A percentile compares a stretch with the other conserved stretches of the same genome.
Evolutionary conservation across 2,888 invertebrate genomes (phyloP).

Genomic region (Drosophila vallismaia): DNA sequence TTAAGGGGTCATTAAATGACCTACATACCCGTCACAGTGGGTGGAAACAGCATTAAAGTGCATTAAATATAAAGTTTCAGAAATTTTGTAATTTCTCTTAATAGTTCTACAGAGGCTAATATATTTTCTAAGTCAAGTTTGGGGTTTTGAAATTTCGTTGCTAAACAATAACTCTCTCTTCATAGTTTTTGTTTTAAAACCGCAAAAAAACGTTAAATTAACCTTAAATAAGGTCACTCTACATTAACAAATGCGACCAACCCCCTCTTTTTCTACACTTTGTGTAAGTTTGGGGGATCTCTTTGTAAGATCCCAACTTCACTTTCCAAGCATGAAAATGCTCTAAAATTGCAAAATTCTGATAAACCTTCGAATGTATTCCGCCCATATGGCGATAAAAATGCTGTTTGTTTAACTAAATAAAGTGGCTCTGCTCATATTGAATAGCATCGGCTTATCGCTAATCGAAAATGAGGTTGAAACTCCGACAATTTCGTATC

Average conservation of each 20-base stretch:
- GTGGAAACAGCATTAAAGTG: neutral
- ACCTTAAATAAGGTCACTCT: no score
- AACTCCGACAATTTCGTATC: slow-evolving; percentile 24
- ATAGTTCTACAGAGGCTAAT: neutral
- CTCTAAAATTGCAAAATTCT: slow-evolving; percentile 30
- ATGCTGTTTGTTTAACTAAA: slow-evolving; percentile 1
- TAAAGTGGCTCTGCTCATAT: slow-evolving; percentile 54
- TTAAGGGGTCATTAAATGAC: slow-evolving; percentile 49
- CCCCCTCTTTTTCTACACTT: no score
- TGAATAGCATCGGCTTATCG: slow-evolving; percentile 57
- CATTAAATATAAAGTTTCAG: neutral
- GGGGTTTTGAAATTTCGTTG: no score
- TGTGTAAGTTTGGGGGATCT: no score
- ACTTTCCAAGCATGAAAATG: neutral
- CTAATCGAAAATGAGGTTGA: slow-evolving; percentile 13
- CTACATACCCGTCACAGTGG: slow-evolving; percentile 36
- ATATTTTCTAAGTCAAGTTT: no score
- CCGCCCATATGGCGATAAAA: neutral
- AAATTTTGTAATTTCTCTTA: neutral
- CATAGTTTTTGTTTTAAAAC: no score
- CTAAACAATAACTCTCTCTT: no score
- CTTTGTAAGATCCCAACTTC: no score
- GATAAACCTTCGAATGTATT: neutral
- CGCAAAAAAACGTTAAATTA: no score
- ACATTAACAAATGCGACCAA: no score